These are phyloP conservation scores for Peromyscus melanophrys DNA, from an alignment of 2,797 vertebrate species.

Conservation along the genomic window DNA sequence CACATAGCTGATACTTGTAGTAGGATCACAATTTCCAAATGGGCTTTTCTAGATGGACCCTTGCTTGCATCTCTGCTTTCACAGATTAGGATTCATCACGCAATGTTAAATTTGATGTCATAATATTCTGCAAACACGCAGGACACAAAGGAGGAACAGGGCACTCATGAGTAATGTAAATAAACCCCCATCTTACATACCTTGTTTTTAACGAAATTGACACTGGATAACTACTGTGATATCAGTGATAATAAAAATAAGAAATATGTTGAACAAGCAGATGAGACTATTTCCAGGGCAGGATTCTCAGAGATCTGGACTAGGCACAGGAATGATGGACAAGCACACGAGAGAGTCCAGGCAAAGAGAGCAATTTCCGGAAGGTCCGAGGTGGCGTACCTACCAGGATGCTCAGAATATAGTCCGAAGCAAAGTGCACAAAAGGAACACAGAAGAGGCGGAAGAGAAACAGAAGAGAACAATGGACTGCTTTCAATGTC, in stretches of 20 bases:
- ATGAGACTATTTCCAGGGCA: not conserved
- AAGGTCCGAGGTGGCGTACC: not conserved
- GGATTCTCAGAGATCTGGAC: not conserved
- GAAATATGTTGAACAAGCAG: not conserved
- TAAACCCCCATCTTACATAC: not conserved
- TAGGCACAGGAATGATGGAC: not conserved
- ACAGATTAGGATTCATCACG: not conserved
- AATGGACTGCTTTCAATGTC: not conserved
- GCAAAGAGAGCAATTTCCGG: not conserved
- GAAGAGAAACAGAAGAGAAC: not conserved
- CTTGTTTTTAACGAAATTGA: not conserved
- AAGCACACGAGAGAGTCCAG: not conserved
- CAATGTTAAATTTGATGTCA: not conserved
- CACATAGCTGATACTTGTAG: not conserved
- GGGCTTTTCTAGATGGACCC: conserved; percentile 20
- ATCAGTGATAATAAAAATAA: not conserved
- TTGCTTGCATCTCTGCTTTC: not conserved
- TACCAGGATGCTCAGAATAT: not conserved
- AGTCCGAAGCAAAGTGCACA: not conserved
- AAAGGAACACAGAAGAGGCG: not conserved
- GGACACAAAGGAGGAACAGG: conserved; percentile 5
- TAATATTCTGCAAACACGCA: not conserved
- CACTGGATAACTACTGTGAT: not conserved
- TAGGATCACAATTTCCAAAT: conserved; percentile 23
- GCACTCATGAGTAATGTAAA: not conserved